Conservation (phyloP, 2,113 vertebrate species). For the Mobula hypostoma region DNA sequence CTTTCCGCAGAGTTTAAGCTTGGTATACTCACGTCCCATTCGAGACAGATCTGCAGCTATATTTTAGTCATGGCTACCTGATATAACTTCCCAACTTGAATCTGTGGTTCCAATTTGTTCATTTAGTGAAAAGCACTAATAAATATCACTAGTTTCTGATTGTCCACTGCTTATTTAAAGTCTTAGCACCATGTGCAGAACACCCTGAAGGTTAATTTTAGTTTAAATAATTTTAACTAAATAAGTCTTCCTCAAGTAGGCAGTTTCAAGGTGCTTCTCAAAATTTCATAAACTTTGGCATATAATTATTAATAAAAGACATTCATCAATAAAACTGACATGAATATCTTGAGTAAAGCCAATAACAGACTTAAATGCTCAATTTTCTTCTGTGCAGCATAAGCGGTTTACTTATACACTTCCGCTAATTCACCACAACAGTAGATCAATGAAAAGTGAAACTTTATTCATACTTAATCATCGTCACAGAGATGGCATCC, state of each 20-base stretch:
- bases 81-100: not conserved
- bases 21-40: too few relatives aligned
- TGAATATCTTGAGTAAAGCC: not conserved
- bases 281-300: not conserved
- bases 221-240: not conserved
- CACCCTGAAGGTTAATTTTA: too few relatives aligned
- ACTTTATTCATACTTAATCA: conserved; percentile 26
- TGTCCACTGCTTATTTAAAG: not conserved
- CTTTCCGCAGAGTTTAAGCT: too few relatives aligned
- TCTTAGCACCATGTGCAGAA: not conserved
- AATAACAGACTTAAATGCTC: not conserved
- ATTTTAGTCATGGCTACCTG: too few relatives aligned
- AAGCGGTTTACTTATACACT: conserved; percentile 2
- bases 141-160: not conserved
- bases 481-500: not conserved
- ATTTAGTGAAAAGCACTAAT: not conserved
- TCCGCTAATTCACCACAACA: conserved; percentile 13
- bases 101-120: not conserved
- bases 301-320: not conserved
- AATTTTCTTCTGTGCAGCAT: not conserved
- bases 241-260: not conserved
- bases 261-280: not conserved
- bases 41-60: too few relatives aligned
- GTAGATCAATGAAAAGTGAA: conserved; percentile 11
- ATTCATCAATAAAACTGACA: not conserved